phyloP scores from a whole-genome alignment of 1,140 invertebrate species.

The Mamestra configurata region DNA sequence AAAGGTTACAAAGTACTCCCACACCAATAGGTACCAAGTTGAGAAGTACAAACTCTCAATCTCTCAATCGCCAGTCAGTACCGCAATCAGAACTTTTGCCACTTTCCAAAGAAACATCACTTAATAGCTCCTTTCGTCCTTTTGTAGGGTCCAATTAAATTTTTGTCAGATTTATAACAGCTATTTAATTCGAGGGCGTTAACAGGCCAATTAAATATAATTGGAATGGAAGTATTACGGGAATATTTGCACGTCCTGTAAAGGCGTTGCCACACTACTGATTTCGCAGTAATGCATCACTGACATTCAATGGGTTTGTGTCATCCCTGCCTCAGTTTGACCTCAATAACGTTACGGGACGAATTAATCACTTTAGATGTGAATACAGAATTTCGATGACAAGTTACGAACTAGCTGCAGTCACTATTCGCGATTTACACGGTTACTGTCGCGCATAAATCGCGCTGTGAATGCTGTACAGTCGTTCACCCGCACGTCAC shows the following conservation, averaged over 20 bases:
- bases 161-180: conserved; percentile 34
- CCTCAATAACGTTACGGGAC: neutral
- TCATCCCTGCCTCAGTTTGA: neutral
- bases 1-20: too few relatives aligned
- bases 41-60: neutral
- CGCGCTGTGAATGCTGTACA: neutral
- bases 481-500: neutral
- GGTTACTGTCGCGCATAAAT: neutral
- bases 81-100: neutral
- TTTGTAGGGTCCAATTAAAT: conserved; percentile 12
- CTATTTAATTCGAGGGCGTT: conserved; percentile 29
- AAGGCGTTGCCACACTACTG: neutral
- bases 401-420: neutral
- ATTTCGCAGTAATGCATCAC: neutral
- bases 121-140: neutral
- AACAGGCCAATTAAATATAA: conserved; percentile 45
- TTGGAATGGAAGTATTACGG: conserved; percentile 19
- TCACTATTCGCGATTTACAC: neutral
- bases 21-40: neutral
- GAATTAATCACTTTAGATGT: neutral
- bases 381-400: neutral
- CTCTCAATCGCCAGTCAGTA: neutral
- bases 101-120: neutral
- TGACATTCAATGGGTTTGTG: too few relatives aligned
- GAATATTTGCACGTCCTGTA: conserved; percentile 28